A percentile compares a stretch with the other conserved stretches of the same genome.
Conservation (phyloP, 2,888 invertebrate species). For the Hyles lineata region DNA sequence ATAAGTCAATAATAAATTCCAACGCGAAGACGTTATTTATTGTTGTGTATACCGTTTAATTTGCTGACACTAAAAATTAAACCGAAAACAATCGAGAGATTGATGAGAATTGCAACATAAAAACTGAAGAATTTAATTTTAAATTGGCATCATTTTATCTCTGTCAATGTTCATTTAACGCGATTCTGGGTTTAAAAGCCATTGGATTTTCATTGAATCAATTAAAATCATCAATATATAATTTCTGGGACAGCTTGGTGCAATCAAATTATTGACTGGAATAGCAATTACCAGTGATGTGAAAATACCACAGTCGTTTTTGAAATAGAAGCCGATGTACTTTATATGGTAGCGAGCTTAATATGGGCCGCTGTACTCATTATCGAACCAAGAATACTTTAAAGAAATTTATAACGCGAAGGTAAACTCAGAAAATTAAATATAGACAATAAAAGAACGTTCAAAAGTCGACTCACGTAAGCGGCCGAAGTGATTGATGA, state of each 20-base stretch:
- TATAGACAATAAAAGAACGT: conserved; percentile 16
- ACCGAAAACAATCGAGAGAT: background rate
- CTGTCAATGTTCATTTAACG: background rate
- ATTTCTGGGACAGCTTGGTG: too few species aligned
- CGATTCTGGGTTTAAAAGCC: background rate
- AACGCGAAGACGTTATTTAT: background rate
- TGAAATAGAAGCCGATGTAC: background rate
- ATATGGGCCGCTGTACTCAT: background rate
- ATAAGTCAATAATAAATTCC: background rate
- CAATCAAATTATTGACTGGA: too few species aligned
- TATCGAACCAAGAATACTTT: background rate
- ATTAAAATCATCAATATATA: background rate
- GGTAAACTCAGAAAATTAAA: conserved; percentile 4
- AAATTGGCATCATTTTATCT: background rate
- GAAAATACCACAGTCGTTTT: background rate
- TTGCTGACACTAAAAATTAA: background rate
- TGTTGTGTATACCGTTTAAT: background rate
- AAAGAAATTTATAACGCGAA: background rate
- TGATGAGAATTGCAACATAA: background rate
- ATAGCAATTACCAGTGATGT: too few species aligned
- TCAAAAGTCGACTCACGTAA: conserved; percentile 19
- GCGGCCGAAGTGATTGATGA: conserved; percentile 17
- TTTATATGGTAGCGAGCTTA: background rate
- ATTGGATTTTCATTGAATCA: background rate
- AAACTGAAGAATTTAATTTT: background rate